These are phyloP conservation scores for Temnopleurus reevesii DNA, from an alignment of 53 echinoderm and acorn worm genomes.

Conservation along the genomic window DNA sequence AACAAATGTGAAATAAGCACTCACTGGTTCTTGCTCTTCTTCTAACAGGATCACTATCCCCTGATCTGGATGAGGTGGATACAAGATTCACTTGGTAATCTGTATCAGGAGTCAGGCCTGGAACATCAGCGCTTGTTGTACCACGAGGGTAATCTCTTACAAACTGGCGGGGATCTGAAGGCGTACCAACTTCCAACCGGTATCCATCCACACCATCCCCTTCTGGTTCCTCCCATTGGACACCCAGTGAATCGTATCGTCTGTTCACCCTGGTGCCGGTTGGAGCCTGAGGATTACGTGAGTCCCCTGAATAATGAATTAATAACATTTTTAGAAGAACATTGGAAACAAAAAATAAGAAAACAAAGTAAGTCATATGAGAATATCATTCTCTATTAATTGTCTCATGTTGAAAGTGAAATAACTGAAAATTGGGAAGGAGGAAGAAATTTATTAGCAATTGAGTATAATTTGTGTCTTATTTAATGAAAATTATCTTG, in stretches of 20 bases:
- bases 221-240: background rate
- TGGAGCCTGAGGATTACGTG: background rate
- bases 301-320: background rate
- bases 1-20: no score
- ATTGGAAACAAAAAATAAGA: no score
- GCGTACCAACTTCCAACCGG: conserved; percentile 33
- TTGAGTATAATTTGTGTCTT: no score
- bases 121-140: conserved; percentile 3
- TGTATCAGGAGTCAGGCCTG: conserved; percentile 10
- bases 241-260: conserved; percentile 4
- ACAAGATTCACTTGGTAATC: conserved; percentile 30
- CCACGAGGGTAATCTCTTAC: background rate
- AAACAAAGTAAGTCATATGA: no score
- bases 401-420: no score
- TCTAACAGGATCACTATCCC: conserved; percentile 29
- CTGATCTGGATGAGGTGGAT: background rate
- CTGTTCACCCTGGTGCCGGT: background rate
- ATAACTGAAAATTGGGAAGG: no score
- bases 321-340: no score
- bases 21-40: conserved; percentile 32
- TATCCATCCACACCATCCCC: conserved; percentile 18
- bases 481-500: no score
- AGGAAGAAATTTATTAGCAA: no score
- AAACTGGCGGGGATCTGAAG: conserved; percentile 1
- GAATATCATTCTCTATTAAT: no score